Base-by-base conservation (phyloP, 2,797 vertebrate species). In the Periparus ater region DNA sequence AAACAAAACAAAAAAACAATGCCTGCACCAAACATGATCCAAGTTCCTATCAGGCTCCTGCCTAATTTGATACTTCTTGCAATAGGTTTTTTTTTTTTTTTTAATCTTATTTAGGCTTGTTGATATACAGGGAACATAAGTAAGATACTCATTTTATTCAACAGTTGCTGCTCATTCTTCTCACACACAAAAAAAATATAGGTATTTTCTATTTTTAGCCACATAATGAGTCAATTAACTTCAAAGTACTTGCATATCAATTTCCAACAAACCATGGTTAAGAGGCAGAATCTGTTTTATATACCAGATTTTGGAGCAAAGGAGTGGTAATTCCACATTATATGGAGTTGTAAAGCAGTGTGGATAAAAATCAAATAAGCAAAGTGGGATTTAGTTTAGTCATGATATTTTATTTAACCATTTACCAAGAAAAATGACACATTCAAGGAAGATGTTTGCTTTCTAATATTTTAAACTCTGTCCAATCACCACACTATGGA, bases 41-140 rank as follows among this genome's bases (percentile, higher is more conserved):
- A 65, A 61, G 51, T 7, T 84, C 67, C 48, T 58, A 48, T 20
- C 54, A 78, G 25, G 30, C 11, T 84, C 30, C 62, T n/a, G 36
- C n/a, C 13, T 18, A 36, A 17, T n/a, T 44, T 58, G 22, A 48
- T 30, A 25, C 23, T 34, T 38, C 30, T 30, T 63, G 5, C 22
- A 45, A 19, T 2, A 36, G 3, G 8, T 1, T 10, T 34, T n/a
- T 11, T 36, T 19, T 19, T 1, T 4, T 38, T 40, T 79, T 26
- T 63, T 0, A 67, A 91, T 7, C 67, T 73, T 50, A 42, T 5
- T 89, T 47, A 61, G 30, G 27, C 2, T 74, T 74, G 34, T 13
- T 42, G 57, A 76, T 34, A 30, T 7, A 45, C 11, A 63, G 11
- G 13, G 30, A 86, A 63, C 7, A 29, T 5, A 78, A 29, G 17